Percentiles rank a stretch among this genome's conserved stretches.
phyloP scores from a whole-genome alignment of 2,888 invertebrate genomes.

The Drosophila stalkeri region DNA sequence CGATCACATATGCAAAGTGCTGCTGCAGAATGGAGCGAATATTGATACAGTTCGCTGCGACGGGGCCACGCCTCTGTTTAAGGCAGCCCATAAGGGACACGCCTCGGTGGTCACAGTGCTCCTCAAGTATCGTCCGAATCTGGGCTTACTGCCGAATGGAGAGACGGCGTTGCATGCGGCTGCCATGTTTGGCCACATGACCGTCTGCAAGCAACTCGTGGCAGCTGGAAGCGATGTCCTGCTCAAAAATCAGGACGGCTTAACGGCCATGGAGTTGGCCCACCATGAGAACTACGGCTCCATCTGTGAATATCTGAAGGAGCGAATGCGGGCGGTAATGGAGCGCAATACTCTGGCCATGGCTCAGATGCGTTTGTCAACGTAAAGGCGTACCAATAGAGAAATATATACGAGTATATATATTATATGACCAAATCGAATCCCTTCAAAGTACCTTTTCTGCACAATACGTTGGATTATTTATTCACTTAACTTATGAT shows the following conservation, averaged over 20 bases:
- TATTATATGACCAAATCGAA: conserved; percentile 35
- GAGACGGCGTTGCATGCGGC: conserved; percentile 96
- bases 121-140: conserved; percentile 92
- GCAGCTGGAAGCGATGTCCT: conserved; percentile 89
- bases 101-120: conserved; percentile 93
- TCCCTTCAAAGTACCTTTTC: conserved; percentile 66
- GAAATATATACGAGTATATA: not conserved
- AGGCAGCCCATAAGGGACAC: conserved; percentile 97
- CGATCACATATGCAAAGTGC: conserved; percentile 90
- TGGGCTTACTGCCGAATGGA: conserved; percentile 94
- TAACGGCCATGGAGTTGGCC: conserved; percentile 89
- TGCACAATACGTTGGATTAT: conserved; percentile 66
- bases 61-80: conserved; percentile 97
- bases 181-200: conserved; percentile 93
- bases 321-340: conserved; percentile 74
- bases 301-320: conserved; percentile 84
- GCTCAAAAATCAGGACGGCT: conserved; percentile 90
- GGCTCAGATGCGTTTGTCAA: conserved; percentile 56
- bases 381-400: conserved; percentile 42
- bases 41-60: conserved; percentile 94
- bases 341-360: conserved; percentile 59
- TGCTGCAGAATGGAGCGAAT: conserved; percentile 91
- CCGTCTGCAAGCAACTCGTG: conserved; percentile 91
- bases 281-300: conserved; percentile 84
- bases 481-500: conserved; percentile 42